phyloP scores from a whole-genome alignment of 2,797 vertebrate genomes.

The Eurystomus glaucurus region DNA sequence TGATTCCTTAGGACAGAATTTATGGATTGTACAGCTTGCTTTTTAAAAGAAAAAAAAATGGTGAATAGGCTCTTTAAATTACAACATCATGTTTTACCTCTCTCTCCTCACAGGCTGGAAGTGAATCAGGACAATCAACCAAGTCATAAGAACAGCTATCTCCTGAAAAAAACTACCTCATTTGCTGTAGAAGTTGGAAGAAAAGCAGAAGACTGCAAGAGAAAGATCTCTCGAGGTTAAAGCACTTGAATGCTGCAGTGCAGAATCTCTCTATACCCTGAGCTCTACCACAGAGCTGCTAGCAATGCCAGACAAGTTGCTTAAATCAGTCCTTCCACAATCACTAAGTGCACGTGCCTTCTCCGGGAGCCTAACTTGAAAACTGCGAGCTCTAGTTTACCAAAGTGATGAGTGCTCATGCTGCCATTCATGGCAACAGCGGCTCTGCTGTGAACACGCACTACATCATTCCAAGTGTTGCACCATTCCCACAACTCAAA shows the following conservation, averaged over 20 bases:
- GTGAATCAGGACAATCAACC: neutral
- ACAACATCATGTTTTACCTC: neutral
- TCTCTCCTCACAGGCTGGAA: neutral
- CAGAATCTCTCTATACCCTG: neutral
- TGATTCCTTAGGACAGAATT: neutral
- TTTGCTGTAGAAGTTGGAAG: neutral
- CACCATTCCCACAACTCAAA: neutral
- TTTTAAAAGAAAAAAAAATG: neutral
- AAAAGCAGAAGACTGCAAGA: neutral
- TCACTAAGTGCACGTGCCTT: rapidly evolving
- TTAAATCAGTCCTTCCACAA: neutral
- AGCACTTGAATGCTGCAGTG: neutral
- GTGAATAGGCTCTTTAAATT: neutral
- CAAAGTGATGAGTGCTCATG: neutral
- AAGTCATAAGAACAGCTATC: neutral
- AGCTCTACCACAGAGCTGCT: neutral
- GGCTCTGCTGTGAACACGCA: neutral
- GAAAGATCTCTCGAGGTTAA: neutral
- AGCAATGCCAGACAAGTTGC: neutral
- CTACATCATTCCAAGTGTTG: rapidly evolving
- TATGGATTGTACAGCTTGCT: neutral
- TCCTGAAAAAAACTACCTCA: neutral
- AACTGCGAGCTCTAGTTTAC: neutral
- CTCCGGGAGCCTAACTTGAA: neutral
- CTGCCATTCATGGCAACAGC: neutral